Conservation (phyloP, 2,888 invertebrate genomes). For the Tanytarsus gracilentus region DNA sequence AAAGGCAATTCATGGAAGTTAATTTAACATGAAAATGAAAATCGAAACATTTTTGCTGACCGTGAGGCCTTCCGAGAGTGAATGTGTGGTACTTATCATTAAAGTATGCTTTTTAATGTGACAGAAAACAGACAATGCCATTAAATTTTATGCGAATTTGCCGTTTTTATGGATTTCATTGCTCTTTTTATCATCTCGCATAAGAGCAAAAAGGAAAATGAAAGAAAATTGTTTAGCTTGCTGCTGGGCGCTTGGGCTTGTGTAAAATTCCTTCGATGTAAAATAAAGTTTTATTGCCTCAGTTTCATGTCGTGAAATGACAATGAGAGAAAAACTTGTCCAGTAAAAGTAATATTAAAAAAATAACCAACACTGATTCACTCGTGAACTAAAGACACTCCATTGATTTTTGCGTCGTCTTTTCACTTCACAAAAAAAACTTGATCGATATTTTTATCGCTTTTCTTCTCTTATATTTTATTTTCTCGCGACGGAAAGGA, state of each 20-base stretch:
- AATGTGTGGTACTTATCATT: conserved; percentile 10
- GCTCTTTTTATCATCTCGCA: not conserved
- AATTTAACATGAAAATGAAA: not conserved
- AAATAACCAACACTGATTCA: not conserved
- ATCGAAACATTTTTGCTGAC: not conserved
- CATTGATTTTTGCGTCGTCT: conserved; percentile 1
- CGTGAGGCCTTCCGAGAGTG: not conserved
- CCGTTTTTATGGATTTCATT: not conserved
- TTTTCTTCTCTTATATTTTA: not conserved
- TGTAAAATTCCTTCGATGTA: too few relatives aligned
- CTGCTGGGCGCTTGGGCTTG: too few relatives aligned
- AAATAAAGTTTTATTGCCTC: not conserved
- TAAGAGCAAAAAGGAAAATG: not conserved
- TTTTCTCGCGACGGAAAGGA: not conserved
- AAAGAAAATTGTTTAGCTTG: too few relatives aligned
- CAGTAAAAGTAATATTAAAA: not conserved
- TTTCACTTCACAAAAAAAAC: not conserved
- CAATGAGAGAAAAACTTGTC: not conserved
- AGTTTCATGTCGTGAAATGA: not conserved
- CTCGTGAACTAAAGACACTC: not conserved
- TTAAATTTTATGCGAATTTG: conserved; percentile 10
- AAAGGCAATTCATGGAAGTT: not conserved
- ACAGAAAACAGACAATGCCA: conserved; percentile 7
- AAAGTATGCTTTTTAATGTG: conserved; percentile 1
- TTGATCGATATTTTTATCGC: conserved; percentile 1